A percentile compares a stretch with the other conserved stretches of the same genome.
Conservation (phyloP, 92 coral and sea anemone genomes). For the Galaxea fascicularis region DNA sequence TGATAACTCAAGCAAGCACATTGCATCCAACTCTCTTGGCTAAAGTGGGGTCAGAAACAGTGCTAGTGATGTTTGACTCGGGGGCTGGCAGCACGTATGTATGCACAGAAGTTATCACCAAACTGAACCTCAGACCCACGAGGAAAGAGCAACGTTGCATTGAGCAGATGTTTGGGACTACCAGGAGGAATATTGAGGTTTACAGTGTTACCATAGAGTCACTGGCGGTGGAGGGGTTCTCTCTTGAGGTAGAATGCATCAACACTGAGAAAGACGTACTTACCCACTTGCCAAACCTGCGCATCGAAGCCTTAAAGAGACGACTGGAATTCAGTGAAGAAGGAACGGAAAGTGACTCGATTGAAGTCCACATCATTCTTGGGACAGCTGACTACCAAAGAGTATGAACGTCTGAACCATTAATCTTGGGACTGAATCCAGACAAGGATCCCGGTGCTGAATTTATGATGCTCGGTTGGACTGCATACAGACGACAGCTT, state of each 20-base stretch:
- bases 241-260: conserved; percentile 52
- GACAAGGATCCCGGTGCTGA: conserved; percentile 75
- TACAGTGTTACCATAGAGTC: conserved; percentile 41
- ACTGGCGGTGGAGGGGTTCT: conserved; percentile 40
- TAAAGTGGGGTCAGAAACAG: conserved; percentile 25
- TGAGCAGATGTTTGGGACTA: conserved; percentile 64
- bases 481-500: conserved; percentile 41
- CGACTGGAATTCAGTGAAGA: conserved; percentile 41
- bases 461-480: conserved; percentile 75
- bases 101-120: conserved; percentile 46
- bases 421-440: conserved; percentile 63
- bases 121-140: conserved; percentile 33
- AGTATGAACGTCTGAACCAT: conserved; percentile 60
- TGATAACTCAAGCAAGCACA: conserved; percentile 26
- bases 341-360: conserved; percentile 13
- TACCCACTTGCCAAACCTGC: conserved; percentile 34
- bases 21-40: conserved; percentile 49
- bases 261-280: conserved; percentile 52
- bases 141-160: conserved; percentile 56
- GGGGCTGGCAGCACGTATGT: conserved; percentile 65
- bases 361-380: conserved; percentile 66
- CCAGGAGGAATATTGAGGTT: conserved; percentile 35
- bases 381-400: conserved; percentile 65
- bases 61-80: conserved; percentile 53
- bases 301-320: conserved; percentile 27